These are phyloP conservation scores for Thoracochromis brauschi DNA, from an alignment of 2,113 vertebrate species.

Conservation along the genomic window DNA sequence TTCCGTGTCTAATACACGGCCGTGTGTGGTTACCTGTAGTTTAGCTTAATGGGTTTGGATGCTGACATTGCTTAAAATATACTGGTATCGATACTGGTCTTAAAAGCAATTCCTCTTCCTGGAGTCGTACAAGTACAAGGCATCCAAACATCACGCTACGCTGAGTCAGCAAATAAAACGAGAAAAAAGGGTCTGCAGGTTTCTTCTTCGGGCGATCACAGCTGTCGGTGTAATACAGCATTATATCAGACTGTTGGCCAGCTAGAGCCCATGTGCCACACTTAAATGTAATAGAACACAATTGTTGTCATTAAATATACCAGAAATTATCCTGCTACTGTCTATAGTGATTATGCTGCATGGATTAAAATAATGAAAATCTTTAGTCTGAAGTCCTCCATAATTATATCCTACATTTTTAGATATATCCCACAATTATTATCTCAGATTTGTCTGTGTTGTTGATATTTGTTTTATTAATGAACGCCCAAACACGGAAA, in stretches of 20 bases:
- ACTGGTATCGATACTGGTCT: not conserved
- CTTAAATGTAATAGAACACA: not conserved
- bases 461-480: not conserved
- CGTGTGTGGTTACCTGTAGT: not conserved
- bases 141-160: not conserved
- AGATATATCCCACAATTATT: not conserved
- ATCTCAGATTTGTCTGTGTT: not conserved
- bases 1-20: not conserved
- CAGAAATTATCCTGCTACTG: accelerated
- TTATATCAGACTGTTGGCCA: not conserved
- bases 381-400: not conserved
- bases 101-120: not conserved
- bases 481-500: not conserved
- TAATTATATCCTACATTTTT: not conserved
- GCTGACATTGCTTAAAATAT: not conserved
- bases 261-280: not conserved
- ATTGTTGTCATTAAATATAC: not conserved
- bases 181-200: not conserved
- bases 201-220: not conserved
- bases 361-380: accelerated
- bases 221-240: too few relatives aligned
- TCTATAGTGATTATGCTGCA: not conserved
- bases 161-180: accelerated
- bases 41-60: not conserved
- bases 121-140: not conserved